Conservation (phyloP, 2,113 vertebrate species). For the Carollia perspicillata region DNA sequence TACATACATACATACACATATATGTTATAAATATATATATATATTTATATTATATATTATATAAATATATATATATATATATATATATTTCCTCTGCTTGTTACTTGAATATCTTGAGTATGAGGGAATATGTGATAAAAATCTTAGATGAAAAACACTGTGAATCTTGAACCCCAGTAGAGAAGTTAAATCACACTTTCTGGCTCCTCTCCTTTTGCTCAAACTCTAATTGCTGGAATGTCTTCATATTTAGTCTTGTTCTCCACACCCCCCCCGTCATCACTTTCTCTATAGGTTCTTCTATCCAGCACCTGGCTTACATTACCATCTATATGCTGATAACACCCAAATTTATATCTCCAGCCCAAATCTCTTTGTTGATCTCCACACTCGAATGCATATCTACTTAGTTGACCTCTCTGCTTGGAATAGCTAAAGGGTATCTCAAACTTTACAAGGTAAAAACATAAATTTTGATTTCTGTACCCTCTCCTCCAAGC, state of each 20-base stretch:
- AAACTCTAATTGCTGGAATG: not conserved
- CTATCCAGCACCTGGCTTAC: not conserved
- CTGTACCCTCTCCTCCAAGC: not conserved
- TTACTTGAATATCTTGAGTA: not conserved
- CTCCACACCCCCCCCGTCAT: not conserved
- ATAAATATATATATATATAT: too few relatives aligned
- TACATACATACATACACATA: too few relatives aligned
- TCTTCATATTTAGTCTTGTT: not conserved
- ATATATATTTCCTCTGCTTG: conserved; percentile 36
- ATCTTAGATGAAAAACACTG: not conserved
- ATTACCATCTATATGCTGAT: not conserved
- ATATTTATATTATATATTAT: too few relatives aligned
- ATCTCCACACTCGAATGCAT: not conserved
- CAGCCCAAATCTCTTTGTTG: not conserved
- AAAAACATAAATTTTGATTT: not conserved
- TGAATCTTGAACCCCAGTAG: not conserved
- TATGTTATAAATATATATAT: too few relatives aligned
- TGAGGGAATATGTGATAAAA: not conserved
- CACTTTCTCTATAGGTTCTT: not conserved
- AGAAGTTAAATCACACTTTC: not conserved
- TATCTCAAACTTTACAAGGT: not conserved
- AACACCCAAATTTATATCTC: not conserved
- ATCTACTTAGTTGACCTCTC: not conserved
- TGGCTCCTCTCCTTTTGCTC: not conserved
- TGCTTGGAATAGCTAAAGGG: not conserved